Conservation (phyloP, 2,113 vertebrate species). For the Gasterosteus nipponicus region DNA sequence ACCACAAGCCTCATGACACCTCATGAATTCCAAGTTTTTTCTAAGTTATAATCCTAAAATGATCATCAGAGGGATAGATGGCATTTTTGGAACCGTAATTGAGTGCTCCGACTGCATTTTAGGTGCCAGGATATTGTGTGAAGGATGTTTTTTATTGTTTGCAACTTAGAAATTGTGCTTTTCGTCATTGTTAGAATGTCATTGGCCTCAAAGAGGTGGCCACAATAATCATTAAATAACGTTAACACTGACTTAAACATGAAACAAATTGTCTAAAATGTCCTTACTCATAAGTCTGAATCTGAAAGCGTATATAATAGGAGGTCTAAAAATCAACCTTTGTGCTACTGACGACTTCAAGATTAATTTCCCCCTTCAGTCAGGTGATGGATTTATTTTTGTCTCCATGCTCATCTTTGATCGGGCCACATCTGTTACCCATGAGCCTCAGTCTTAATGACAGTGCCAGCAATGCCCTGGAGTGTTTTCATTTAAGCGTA, state of each 20-base stretch:
- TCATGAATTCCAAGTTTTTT: constrained; percentile 43
- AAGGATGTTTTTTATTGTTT: not conserved
- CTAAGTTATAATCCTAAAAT: constrained; percentile 18
- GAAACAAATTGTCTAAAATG: not conserved
- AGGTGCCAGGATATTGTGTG: constrained; percentile 1
- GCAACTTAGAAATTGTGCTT: constrained; percentile 19
- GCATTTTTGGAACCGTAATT: constrained; percentile 24
- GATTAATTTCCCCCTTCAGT: constrained; percentile 56
- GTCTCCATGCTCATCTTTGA: constrained; percentile 59
- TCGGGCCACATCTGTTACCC: constrained; percentile 70
- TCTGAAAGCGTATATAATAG: not conserved
- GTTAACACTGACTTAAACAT: constrained; percentile 5
- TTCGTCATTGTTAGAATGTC: not conserved
- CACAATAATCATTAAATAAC: constrained; percentile 12
- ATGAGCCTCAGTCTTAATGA: constrained; percentile 58
- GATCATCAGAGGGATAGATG: constrained; percentile 15
- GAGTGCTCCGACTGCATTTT: constrained; percentile 9
- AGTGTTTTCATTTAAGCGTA: constrained; percentile 56
- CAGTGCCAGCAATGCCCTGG: constrained; percentile 56
- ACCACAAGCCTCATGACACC: constrained; percentile 33
- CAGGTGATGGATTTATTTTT: constrained; percentile 57
- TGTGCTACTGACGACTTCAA: constrained; percentile 31
- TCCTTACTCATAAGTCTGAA: constrained; percentile 24
- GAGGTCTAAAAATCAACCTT: constrained; percentile 29
- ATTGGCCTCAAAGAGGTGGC: not conserved